Evolutionary conservation across 2,113 vertebrate species (phyloP).

Genomic region (Prunella fulvescens): DNA sequence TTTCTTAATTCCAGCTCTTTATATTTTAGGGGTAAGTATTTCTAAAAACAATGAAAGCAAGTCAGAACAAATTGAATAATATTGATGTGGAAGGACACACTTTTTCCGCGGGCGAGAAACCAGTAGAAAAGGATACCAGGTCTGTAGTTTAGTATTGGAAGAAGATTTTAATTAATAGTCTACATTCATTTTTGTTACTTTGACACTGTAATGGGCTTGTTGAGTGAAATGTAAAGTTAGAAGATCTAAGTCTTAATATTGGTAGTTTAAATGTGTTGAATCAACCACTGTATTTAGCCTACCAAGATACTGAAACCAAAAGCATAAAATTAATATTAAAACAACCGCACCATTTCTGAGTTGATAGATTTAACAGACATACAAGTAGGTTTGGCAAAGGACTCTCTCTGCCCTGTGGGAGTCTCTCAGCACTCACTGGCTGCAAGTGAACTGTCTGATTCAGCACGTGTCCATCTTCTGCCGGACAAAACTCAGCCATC

Average conservation of each 20-base stretch:
- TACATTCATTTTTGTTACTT: neutral
- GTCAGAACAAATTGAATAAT: neutral
- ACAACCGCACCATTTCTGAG: neutral
- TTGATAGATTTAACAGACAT: neutral
- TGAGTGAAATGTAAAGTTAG: neutral
- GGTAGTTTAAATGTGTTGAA: neutral
- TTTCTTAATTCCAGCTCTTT: neutral
- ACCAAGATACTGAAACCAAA: neutral
- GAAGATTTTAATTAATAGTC: neutral
- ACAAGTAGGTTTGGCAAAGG: neutral
- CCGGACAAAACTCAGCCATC: neutral
- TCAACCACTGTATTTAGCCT: neutral
- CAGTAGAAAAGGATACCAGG: neutral
- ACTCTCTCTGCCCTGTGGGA: neutral
- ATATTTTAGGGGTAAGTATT: neutral
- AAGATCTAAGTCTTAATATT: neutral
- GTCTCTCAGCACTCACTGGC: neutral
- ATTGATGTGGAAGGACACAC: neutral
- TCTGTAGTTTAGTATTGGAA: neutral
- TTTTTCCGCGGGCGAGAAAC: neutral
- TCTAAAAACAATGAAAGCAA: neutral
- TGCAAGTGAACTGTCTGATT: neutral
- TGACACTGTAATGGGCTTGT: neutral
- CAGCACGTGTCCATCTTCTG: accelerated
- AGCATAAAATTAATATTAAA: neutral